These are phyloP conservation scores for Macropodus opercularis DNA, from an alignment of 2,797 vertebrate species.

Conservation along the genomic window DNA sequence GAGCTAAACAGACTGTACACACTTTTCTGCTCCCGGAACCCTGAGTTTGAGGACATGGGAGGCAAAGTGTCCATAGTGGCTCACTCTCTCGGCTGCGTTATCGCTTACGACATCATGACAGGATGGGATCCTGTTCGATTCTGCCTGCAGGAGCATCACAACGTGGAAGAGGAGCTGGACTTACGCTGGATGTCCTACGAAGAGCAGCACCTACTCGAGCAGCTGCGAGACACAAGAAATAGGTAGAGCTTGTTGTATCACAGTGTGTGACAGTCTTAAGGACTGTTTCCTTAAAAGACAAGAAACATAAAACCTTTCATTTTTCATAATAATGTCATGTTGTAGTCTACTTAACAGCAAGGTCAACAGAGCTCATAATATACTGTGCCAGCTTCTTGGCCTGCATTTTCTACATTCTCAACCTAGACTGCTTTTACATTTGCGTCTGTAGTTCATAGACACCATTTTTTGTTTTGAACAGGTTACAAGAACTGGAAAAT, in stretches of 20 bases:
- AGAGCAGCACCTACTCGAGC: constrained; percentile 88
- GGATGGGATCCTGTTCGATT: constrained; percentile 96
- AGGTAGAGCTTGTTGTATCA: constrained; percentile 81
- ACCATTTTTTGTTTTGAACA: constrained; percentile 54
- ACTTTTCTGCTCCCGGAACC: constrained; percentile 96
- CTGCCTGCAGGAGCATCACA: constrained; percentile 90
- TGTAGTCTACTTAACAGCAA: too few relatives aligned
- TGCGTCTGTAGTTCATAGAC: not conserved
- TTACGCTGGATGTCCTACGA: constrained; percentile 87
- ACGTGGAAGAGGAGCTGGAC: constrained; percentile 87
- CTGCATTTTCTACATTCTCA: too few relatives aligned
- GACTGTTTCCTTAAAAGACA: not conserved
- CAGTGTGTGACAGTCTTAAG: not conserved
- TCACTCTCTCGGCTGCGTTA: constrained; percentile 97
- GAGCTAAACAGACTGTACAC: constrained; percentile 95
- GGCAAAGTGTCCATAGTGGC: constrained; percentile 98
- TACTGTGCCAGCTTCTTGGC: too few relatives aligned
- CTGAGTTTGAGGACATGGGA: constrained; percentile 90
- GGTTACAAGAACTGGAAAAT: constrained; percentile 91
- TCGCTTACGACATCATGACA: constrained; percentile 98
- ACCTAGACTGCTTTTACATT: not conserved
- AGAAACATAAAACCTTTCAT: not conserved
- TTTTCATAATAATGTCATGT: not conserved
- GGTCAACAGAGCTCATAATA: too few relatives aligned
- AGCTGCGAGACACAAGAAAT: constrained; percentile 87